A percentile compares a stretch with the other conserved stretches of the same genome.
phyloP scores from a whole-genome alignment of 2,888 invertebrate species.

The Drosophila meridionalis region DNA sequence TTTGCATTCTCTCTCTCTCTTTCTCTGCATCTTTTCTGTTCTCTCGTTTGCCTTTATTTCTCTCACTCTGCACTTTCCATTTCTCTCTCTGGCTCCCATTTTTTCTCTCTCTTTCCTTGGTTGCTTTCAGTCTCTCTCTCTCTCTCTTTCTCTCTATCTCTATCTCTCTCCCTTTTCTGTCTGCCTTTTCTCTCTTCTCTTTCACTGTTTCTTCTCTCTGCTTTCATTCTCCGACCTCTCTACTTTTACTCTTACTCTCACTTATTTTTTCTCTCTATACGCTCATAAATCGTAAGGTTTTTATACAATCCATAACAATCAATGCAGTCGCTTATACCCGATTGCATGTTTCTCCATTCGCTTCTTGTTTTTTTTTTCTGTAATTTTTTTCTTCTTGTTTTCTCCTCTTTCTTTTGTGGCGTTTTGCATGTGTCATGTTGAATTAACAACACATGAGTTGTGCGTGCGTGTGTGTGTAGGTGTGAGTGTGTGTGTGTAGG shows the following conservation, averaged over 20 bases:
- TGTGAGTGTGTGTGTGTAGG: constrained; percentile 1
- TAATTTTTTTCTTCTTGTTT: constrained; percentile 13
- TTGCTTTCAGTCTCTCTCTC: not conserved
- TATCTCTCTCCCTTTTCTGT: not conserved
- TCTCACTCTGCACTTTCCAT: not conserved
- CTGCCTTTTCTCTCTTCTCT: not conserved
- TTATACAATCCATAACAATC: too few species aligned
- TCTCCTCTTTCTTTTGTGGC: constrained; percentile 21
- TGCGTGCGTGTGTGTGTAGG: not conserved
- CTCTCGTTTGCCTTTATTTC: not conserved
- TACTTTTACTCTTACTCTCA: not conserved
- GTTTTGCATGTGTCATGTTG: constrained; percentile 65
- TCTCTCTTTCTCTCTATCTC: not conserved
- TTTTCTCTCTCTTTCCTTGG: not conserved
- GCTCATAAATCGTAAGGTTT: too few species aligned
- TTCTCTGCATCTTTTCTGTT: not conserved
- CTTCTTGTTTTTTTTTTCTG: constrained; percentile 7
- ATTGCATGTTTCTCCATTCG: too few species aligned
- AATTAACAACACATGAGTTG: constrained; percentile 45
- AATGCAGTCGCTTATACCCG: not conserved
- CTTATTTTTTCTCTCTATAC: not conserved
- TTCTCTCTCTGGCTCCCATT: not conserved
- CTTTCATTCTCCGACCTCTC: not conserved
- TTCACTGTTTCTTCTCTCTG: not conserved
- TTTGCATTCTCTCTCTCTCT: not conserved